Evolutionary conservation across 2,797 vertebrate genomes (phyloP).

Genomic region (Typhlichthys subterraneus): DNA sequence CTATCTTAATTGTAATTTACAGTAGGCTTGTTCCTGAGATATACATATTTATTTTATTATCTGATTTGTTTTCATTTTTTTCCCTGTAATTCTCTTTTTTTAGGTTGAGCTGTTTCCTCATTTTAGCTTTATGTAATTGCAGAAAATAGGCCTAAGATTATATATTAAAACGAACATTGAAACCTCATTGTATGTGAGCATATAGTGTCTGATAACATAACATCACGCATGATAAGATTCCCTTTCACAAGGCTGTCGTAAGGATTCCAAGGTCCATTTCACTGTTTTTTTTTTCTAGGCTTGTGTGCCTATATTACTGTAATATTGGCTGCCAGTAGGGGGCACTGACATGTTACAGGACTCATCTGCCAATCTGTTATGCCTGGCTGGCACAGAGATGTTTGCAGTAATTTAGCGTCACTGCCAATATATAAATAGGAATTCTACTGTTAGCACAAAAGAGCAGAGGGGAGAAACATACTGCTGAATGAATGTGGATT

Average conservation of each 20-base stretch:
- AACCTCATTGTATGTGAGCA: not conserved
- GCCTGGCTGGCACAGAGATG: slow-evolving; percentile 77
- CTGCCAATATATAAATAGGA: slow-evolving; percentile 84
- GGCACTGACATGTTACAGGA: slow-evolving; percentile 79
- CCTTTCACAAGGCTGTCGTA: slow-evolving; percentile 67
- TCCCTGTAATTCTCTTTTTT: no score
- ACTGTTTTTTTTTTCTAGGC: slow-evolving; percentile 50
- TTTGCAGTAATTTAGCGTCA: slow-evolving; percentile 83
- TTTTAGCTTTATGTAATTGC: no score
- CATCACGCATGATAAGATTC: slow-evolving; percentile 54
- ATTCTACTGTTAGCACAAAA: slow-evolving; percentile 82
- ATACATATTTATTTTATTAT: no score
- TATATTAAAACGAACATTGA: no score
- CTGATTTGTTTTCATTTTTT: no score
- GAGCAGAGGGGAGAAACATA: slow-evolving; percentile 55
- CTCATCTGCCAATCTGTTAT: slow-evolving; percentile 68
- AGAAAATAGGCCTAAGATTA: no score
- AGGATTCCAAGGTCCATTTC: slow-evolving; percentile 64
- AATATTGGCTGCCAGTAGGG: slow-evolving; percentile 68
- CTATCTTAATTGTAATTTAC: no score
- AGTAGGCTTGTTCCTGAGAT: no score
- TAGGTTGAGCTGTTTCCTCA: no score
- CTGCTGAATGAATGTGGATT: slow-evolving; percentile 80
- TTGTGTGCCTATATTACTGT: slow-evolving; percentile 42
- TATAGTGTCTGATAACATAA: slow-evolving; percentile 31